phyloP scores from a whole-genome alignment of 2,888 invertebrate genomes.

The Dioctria linearis region DNA sequence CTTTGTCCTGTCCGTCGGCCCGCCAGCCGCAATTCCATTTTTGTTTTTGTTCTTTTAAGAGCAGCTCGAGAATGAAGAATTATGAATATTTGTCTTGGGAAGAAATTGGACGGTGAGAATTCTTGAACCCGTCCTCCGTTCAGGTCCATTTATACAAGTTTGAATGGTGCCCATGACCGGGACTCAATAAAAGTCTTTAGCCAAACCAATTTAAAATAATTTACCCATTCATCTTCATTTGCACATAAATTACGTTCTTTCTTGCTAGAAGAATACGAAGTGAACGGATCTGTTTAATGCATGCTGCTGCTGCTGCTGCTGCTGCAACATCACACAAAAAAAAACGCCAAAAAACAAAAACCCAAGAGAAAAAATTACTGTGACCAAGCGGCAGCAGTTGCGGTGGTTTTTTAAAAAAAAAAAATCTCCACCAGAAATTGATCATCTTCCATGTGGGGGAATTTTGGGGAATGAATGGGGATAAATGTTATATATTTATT shows the following conservation, averaged over 20 bases:
- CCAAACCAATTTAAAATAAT: slow-evolving; percentile 58
- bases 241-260: slow-evolving; percentile 42
- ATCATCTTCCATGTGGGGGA: slow-evolving; percentile 26
- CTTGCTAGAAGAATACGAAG: slow-evolving; percentile 28
- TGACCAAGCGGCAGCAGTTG: background rate
- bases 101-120: slow-evolving; percentile 8
- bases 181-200: slow-evolving; percentile 7
- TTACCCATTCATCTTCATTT: slow-evolving; percentile 59
- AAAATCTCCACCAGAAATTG: slow-evolving; percentile 19
- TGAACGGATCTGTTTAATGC: slow-evolving; percentile 30
- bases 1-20: background rate
- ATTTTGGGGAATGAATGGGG: slow-evolving; percentile 7
- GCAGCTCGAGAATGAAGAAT: background rate
- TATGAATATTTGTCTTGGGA: background rate
- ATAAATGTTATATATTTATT: background rate
- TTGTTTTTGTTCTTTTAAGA: background rate
- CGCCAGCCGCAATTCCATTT: background rate
- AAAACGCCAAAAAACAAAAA: slow-evolving; percentile 1
- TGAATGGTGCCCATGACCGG: background rate
- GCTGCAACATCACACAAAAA: slow-evolving; percentile 13
- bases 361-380: background rate
- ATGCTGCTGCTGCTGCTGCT: slow-evolving; percentile 11
- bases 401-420: background rate
- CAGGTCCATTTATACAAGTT: background rate
- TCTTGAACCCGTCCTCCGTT: background rate